Evolutionary conservation across 1,140 invertebrate genomes (phyloP).

Genomic region (Aphaenogaster floridana): DNA sequence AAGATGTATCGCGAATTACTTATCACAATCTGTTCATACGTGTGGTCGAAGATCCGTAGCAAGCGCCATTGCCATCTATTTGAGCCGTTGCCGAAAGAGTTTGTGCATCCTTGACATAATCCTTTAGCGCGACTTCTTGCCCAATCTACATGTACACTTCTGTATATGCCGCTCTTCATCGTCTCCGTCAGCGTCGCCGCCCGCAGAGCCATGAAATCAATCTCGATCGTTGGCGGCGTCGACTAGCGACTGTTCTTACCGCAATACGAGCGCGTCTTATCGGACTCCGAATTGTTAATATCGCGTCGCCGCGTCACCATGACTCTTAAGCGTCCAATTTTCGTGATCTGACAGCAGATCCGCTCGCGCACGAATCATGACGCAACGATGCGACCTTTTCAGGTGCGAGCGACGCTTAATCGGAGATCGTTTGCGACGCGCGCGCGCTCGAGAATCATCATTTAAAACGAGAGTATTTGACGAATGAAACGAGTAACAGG

Average conservation of each 20-base stretch:
- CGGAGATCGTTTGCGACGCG: neutral
- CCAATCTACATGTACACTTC: conserved; percentile 36
- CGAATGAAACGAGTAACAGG: conserved; percentile 30
- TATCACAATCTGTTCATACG: neutral
- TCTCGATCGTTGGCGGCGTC: conserved; percentile 17
- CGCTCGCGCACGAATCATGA: neutral
- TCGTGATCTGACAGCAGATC: neutral
- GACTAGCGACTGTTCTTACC: conserved; percentile 37
- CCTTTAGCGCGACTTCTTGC: conserved; percentile 50
- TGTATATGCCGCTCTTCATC: conserved; percentile 21
- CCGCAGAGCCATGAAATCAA: conserved; percentile 33
- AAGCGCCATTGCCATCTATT: neutral
- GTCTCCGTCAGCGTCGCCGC: conserved; percentile 30
- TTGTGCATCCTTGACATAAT: conserved; percentile 60
- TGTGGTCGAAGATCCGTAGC: neutral
- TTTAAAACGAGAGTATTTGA: conserved; percentile 31
- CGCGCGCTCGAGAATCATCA: neutral
- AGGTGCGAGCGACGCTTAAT: conserved; percentile 18
- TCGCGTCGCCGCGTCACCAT: neutral
- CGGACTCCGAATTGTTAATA: neutral
- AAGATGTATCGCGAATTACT: neutral
- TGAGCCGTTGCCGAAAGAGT: conserved; percentile 43
- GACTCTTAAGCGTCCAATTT: neutral
- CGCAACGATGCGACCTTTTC: neutral
- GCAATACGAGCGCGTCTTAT: neutral